Conservation (phyloP, 92 coral and sea anemone genomes). For the Porites rus region DNA sequence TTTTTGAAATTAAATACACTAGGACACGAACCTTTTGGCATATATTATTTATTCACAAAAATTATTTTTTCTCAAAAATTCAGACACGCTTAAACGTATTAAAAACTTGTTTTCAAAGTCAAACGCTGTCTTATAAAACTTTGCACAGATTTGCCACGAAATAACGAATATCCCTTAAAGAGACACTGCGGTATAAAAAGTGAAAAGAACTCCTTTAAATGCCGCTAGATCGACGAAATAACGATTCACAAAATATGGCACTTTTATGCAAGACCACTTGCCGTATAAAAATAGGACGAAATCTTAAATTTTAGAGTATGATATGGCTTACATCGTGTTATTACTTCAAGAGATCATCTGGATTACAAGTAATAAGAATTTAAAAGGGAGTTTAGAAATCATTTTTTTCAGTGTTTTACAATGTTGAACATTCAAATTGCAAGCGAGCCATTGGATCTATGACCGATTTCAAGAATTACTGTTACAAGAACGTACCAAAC, state of each 20-base stretch:
- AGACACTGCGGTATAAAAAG: neutral
- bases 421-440: neutral
- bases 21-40: neutral
- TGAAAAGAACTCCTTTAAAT: neutral
- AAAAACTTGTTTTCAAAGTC: neutral
- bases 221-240: neutral
- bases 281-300: slow-evolving; percentile 26
- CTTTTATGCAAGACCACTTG: neutral
- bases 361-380: too few species aligned
- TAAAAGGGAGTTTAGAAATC: neutral
- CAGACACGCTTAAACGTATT: neutral
- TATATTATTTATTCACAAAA: neutral
- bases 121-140: neutral
- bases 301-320: neutral
- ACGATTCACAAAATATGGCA: too few species aligned
- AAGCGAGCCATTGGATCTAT: neutral
- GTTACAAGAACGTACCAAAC: neutral
- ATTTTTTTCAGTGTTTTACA: neutral
- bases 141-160: neutral
- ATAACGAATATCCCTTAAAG: neutral
- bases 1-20: neutral
- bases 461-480: neutral
- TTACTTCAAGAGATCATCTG: too few species aligned
- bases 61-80: neutral
- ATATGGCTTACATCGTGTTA: neutral